phyloP scores from a whole-genome alignment of 2,797 vertebrate genomes.

The Dermochelys coriacea region DNA sequence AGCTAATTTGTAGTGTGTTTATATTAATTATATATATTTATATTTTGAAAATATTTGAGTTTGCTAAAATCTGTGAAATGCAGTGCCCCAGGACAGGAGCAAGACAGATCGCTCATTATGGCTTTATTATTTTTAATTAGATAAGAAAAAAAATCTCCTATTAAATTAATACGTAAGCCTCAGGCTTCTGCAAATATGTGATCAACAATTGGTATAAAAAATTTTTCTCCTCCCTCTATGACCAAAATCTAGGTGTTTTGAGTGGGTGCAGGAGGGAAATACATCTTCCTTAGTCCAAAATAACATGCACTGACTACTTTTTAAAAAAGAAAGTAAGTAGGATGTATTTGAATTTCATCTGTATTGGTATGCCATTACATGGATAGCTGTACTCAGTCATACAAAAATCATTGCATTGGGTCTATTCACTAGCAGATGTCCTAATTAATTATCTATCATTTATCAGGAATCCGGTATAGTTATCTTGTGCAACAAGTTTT shows the following conservation, averaged over 20 bases:
- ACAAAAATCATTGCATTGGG: neutral
- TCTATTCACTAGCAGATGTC: neutral
- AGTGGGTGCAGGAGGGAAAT: neutral
- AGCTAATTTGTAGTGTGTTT: neutral
- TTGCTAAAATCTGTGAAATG: neutral
- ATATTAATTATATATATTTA: neutral
- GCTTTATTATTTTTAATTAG: neutral
- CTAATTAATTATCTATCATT: slow-evolving; percentile 21
- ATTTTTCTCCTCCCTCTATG: neutral
- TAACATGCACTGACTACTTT: neutral
- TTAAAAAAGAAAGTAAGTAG: neutral
- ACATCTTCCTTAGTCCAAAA: neutral
- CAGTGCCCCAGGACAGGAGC: neutral
- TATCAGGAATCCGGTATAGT: neutral
- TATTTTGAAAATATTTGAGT: neutral
- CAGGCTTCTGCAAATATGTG: neutral
- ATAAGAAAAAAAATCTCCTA: neutral
- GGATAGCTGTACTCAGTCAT: neutral
- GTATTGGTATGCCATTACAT: neutral
- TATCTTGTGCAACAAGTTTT: neutral
- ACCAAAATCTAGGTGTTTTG: neutral
- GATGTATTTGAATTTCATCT: neutral
- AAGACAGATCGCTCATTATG: neutral
- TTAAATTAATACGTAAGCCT: neutral
- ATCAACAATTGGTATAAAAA: neutral